Conservation (phyloP, 2,797 vertebrate genomes). For the Pagetopsis macropterus region DNA sequence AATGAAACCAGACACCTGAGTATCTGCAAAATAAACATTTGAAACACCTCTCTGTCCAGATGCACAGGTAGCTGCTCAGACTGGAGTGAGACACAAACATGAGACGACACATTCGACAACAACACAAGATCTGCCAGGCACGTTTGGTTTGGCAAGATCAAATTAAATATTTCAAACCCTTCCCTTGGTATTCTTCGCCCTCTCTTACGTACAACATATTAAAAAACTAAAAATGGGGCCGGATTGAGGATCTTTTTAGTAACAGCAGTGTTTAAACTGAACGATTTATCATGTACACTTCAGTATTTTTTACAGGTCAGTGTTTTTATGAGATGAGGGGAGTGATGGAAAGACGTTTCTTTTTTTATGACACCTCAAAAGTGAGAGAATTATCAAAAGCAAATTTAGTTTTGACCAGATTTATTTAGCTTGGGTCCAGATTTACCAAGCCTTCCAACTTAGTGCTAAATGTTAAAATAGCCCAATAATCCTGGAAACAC, state of each 20-base stretch:
- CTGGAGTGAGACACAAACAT: slow-evolving; percentile 15
- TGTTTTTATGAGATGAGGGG: slow-evolving; percentile 14
- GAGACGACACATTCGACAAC: slow-evolving; percentile 12
- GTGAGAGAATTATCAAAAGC: slow-evolving; percentile 37
- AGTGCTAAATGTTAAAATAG: background rate
- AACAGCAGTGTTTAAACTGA: slow-evolving; percentile 4
- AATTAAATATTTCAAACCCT: slow-evolving; percentile 3
- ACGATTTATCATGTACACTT: slow-evolving; percentile 48
- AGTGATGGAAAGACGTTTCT: background rate
- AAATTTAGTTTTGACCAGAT: slow-evolving; percentile 12
- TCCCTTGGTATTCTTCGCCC: slow-evolving; percentile 3
- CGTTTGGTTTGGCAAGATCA: slow-evolving; percentile 46
- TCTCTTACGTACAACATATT: slow-evolving; percentile 6
- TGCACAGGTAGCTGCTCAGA: background rate
- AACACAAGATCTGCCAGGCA: slow-evolving; percentile 36
- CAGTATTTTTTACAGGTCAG: slow-evolving; percentile 32
- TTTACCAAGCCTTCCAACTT: slow-evolving; percentile 23
- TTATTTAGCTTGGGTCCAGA: slow-evolving; percentile 13
- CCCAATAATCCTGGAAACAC: background rate
- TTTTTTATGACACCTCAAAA: slow-evolving; percentile 27
- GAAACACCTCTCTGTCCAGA: slow-evolving; percentile 9
- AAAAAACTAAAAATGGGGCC: background rate
- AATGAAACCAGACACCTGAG: slow-evolving; percentile 5
- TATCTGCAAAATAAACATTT: slow-evolving; percentile 14
- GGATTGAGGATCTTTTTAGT: background rate